Conservation (phyloP, 2,888 invertebrate species). For the Cloeon dipterum region DNA sequence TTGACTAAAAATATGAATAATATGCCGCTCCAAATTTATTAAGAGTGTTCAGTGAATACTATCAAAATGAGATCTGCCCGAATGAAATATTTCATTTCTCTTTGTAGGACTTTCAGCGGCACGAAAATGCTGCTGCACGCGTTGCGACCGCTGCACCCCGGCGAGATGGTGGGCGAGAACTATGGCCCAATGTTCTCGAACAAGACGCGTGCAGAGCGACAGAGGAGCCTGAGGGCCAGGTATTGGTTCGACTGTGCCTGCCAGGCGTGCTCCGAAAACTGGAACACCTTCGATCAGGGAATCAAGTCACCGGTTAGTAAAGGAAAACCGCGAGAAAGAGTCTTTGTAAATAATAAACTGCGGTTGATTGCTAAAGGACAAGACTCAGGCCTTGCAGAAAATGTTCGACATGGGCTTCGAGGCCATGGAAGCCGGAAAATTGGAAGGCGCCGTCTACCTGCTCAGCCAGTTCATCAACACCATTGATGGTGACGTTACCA, state of each 20-base stretch:
- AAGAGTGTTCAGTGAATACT: no score
- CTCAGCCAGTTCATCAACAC: conserved; percentile 31
- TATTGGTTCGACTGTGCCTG: conserved; percentile 64
- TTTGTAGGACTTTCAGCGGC: conserved; percentile 43
- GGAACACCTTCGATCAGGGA: conserved; percentile 30
- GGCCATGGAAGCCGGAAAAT: conserved; percentile 27
- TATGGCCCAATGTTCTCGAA: conserved; percentile 59
- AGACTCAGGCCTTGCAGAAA: neutral
- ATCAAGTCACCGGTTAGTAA: conserved; percentile 9
- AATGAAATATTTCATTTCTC: no score
- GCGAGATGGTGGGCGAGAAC: conserved; percentile 54
- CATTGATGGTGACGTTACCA: conserved; percentile 23
- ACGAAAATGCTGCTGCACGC: conserved; percentile 45
- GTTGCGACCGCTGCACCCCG: conserved; percentile 34
- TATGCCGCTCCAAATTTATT: no score
- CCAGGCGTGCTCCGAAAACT: conserved; percentile 44
- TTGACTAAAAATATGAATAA: no score
- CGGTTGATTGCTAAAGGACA: no score
- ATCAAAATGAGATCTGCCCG: no score
- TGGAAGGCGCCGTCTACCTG: conserved; percentile 26
- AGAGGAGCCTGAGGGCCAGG: conserved; percentile 36
- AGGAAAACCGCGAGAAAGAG: no score
- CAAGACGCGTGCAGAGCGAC: conserved; percentile 28
- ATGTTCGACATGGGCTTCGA: conserved; percentile 11
- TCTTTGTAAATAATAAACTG: no score